These are phyloP conservation scores for Nymphalis urticae DNA, from an alignment of 2,888 invertebrate species.

Conservation along the genomic window DNA sequence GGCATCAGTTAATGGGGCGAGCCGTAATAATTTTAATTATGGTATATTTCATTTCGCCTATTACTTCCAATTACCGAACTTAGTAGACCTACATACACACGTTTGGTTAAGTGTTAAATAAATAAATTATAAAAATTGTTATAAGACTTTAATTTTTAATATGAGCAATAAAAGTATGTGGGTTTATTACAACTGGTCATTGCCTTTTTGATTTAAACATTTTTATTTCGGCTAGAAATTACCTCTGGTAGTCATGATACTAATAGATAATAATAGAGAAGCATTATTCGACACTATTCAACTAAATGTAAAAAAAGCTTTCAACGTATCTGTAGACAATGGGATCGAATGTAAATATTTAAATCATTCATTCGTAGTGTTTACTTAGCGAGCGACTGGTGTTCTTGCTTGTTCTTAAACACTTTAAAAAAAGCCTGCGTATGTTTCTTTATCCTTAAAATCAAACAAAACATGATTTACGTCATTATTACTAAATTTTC, in stretches of 20 bases:
- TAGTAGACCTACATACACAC: background rate
- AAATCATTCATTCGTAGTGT: conserved; percentile 22
- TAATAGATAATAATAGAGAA: too few relatives aligned
- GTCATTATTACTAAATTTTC: background rate
- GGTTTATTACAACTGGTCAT: conserved; percentile 9
- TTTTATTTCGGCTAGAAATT: background rate
- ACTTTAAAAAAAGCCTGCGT: conserved; percentile 15
- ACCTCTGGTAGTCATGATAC: too few relatives aligned
- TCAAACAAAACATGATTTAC: conserved; percentile 20
- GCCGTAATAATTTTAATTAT: conserved; percentile 17
- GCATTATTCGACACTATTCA: background rate
- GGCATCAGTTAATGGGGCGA: conserved; percentile 15
- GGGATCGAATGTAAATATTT: conserved; percentile 28
- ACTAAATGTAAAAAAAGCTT: background rate
- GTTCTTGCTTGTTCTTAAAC: conserved; percentile 9
- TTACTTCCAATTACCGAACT: conserved; percentile 2
- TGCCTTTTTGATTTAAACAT: conserved; percentile 2
- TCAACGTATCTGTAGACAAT: conserved; percentile 13
- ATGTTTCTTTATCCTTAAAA: conserved; percentile 16
- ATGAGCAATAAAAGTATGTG: conserved; percentile 9
- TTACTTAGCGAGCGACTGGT: conserved; percentile 24
- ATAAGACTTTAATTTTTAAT: background rate
- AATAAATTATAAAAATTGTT: background rate
- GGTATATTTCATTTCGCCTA: conserved; percentile 22
- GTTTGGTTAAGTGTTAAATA: background rate